Percentiles rank a stretch among this genome's conserved stretches.
phyloP scores from a whole-genome alignment of 2,888 invertebrate genomes.

The Sussaba pulchella region DNA sequence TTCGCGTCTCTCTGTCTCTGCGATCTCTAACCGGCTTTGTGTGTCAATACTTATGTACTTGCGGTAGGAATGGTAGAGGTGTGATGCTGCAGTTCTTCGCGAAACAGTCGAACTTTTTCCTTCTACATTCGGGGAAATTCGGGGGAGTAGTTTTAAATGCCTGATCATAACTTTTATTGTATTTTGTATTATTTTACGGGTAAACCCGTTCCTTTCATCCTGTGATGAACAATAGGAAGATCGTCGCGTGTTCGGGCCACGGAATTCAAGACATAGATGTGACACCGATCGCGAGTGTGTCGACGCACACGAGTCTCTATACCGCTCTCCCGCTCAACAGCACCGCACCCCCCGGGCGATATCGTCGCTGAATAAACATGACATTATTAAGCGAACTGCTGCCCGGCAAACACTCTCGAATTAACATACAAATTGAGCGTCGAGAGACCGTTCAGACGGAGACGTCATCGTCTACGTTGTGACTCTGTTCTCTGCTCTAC shows the following conservation, averaged over 20 bases:
- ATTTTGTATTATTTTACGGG: too few relatives aligned
- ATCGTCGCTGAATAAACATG: slow-evolving; percentile 84
- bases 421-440: slow-evolving; percentile 84
- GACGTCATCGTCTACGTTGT: slow-evolving; percentile 54
- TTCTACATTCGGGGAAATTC: too few relatives aligned
- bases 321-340: slow-evolving; percentile 7
- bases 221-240: background rate
- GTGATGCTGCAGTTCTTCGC: too few relatives aligned
- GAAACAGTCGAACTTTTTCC: too few relatives aligned
- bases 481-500: slow-evolving; percentile 37
- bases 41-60: too few relatives aligned
- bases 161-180: background rate
- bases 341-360: slow-evolving; percentile 74
- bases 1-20: slow-evolving; percentile 24
- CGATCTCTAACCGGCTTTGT: too few relatives aligned
- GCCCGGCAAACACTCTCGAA: slow-evolving; percentile 82
- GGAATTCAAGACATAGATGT: slow-evolving; percentile 55
- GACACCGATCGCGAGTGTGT: slow-evolving; percentile 75
- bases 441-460: slow-evolving; percentile 74
- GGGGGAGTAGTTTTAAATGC: background rate
- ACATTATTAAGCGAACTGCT: slow-evolving; percentile 84
- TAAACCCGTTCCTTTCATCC: background rate
- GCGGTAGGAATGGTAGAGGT: too few relatives aligned
- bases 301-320: slow-evolving; percentile 50
- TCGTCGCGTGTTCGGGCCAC: background rate